Evolutionary conservation across 2,113 vertebrate genomes (phyloP).

Genomic region (Acrocephalus kingi): DNA sequence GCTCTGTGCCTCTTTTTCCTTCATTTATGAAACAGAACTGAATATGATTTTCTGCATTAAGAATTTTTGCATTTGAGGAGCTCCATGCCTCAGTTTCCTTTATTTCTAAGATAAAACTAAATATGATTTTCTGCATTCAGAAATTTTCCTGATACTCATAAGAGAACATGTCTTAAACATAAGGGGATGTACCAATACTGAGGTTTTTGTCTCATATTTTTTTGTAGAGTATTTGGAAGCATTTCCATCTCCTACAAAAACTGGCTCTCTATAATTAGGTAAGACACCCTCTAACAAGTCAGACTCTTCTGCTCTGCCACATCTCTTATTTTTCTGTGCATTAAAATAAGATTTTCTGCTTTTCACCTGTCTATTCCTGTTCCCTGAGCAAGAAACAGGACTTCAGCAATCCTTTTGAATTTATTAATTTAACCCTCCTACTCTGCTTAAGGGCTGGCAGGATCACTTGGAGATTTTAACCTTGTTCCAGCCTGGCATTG

Average conservation of each 20-base stretch:
- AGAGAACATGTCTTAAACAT: not conserved
- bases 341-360: not conserved
- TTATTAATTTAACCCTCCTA: not conserved
- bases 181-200: not conserved
- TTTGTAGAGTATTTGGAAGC: not conserved
- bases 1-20: no score
- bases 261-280: rapidly evolving
- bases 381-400: not conserved
- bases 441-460: not conserved
- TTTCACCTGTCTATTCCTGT: not conserved
- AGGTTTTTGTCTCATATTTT: rapidly evolving
- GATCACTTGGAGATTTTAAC: not conserved
- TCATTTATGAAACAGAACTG: no score
- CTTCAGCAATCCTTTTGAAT: not conserved
- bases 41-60: no score
- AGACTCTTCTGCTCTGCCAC: not conserved
- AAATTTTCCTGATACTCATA: not conserved
- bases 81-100: not conserved
- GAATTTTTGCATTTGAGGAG: rapidly evolving
- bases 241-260: not conserved
- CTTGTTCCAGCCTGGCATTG: not conserved
- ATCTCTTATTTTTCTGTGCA: not conserved
- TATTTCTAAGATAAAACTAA: not conserved
- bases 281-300: not conserved
- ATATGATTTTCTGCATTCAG: not conserved